Conservation (phyloP, 2,113 vertebrate genomes). For the Alectura lathami region DNA sequence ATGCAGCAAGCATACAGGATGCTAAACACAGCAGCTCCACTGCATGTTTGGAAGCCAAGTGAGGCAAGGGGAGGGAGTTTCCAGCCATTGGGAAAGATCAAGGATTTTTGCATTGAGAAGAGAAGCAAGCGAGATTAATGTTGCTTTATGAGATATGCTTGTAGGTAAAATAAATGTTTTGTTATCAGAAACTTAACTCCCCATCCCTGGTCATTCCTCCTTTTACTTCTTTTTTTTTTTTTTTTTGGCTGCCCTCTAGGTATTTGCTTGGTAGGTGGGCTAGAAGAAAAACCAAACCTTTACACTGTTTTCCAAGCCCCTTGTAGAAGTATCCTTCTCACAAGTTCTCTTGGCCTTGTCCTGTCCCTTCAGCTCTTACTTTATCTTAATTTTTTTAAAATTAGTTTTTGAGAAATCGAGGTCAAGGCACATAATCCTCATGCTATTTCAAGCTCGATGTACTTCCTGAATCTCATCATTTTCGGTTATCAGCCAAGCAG, state of each 20-base stretch:
- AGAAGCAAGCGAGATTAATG: not conserved
- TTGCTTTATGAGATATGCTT: not conserved
- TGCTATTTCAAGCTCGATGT: not conserved
- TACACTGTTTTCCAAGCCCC: not conserved
- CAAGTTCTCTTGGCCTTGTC: not conserved
- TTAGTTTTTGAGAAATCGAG: not conserved
- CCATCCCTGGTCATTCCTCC: not conserved
- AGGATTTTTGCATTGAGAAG: not conserved
- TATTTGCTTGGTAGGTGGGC: not conserved
- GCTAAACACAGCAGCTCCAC: not conserved
- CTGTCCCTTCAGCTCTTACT: not conserved
- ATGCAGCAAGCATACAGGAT: not conserved
- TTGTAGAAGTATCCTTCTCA: not conserved
- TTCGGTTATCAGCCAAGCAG: not conserved
- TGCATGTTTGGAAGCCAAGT: not conserved
- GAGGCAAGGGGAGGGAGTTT: not conserved
- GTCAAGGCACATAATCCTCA: not conserved
- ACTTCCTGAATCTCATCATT: not conserved
- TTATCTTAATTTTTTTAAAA: not conserved
- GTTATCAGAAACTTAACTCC: not conserved
- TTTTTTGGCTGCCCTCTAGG: not conserved
- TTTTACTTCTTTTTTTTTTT: not conserved
- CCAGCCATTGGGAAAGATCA: not conserved
- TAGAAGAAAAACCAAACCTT: not conserved
- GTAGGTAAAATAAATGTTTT: not conserved